Evolutionary conservation across 2,797 vertebrate species (phyloP).

Genomic region (Platyrinchus mystaceus): DNA sequence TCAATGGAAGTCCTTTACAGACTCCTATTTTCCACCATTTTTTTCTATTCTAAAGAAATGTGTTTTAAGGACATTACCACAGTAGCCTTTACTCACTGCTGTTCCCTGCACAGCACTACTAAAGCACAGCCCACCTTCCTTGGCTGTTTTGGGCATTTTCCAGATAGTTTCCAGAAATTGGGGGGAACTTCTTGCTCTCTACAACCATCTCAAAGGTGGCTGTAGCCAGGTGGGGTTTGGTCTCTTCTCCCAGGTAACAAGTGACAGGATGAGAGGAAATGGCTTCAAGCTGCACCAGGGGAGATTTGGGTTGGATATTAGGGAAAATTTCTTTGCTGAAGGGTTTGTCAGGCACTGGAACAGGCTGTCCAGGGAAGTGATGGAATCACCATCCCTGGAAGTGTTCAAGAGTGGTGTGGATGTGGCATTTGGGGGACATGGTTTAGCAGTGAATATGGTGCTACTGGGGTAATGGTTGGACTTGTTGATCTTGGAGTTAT

Average conservation of each 20-base stretch:
- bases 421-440: not conserved
- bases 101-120: rapidly evolving
- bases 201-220: not conserved
- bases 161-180: not conserved
- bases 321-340: no score
- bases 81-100: not conserved
- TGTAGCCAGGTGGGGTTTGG: not conserved
- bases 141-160: not conserved
- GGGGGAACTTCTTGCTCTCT: not conserved
- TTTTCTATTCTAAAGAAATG: not conserved
- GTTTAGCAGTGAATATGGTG: not conserved
- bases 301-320: not conserved
- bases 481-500: not conserved
- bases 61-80: rapidly evolving
- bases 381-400: not conserved
- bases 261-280: not conserved
- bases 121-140: not conserved
- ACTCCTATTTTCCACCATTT: not conserved
- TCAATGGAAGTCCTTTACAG: not conserved
- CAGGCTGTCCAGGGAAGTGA: not conserved
- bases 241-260: not conserved
- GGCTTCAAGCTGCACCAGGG: not conserved
- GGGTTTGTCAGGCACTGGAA: not conserved
- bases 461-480: not conserved
- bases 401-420: not conserved